Evolutionary conservation across 1,140 invertebrate genomes (phyloP).

Genomic region (Magallana ariakensis): DNA sequence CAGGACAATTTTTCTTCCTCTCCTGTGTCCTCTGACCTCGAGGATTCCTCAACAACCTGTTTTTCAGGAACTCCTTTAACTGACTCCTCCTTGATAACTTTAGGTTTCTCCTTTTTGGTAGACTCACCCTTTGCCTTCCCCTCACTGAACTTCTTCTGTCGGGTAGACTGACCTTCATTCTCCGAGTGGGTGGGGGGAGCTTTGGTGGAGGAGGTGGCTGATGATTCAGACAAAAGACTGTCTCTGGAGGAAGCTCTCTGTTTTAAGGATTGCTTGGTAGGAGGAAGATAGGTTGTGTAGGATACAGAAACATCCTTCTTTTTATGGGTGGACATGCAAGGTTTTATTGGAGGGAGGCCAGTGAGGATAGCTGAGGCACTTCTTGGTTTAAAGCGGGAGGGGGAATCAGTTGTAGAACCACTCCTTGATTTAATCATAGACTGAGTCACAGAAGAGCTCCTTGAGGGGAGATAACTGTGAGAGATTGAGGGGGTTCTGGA

Average conservation of each 20-base stretch:
- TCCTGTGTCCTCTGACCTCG: conserved; percentile 1
- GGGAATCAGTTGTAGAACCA: conserved; percentile 15
- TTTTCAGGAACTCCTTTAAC: not conserved
- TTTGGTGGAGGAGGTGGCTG: not conserved
- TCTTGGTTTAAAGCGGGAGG: not conserved
- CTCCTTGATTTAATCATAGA: conserved; percentile 29
- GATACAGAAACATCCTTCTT: conserved; percentile 48
- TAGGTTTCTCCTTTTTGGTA: not conserved
- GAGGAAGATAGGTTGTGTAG: conserved; percentile 50
- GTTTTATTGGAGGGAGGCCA: conserved; percentile 35
- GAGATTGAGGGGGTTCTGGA: conserved; percentile 31
- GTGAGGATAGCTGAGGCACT: conserved; percentile 34
- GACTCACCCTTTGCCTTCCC: not conserved
- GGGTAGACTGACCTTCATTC: not conserved
- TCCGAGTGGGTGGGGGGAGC: not conserved
- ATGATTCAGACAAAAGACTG: conserved; percentile 23
- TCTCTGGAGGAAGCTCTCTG: conserved; percentile 20
- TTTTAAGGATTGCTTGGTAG: conserved; percentile 40
- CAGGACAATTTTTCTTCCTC: conserved; percentile 25
- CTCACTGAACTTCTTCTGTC: not conserved
- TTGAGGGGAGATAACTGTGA: not conserved
- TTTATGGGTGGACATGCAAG: conserved; percentile 20
- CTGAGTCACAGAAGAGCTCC: conserved; percentile 42
- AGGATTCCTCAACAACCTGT: not conserved
- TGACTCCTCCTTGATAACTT: not conserved